phyloP scores from a whole-genome alignment of 2,797 vertebrate genomes.

The Lithobates sylvaticus region DNA sequence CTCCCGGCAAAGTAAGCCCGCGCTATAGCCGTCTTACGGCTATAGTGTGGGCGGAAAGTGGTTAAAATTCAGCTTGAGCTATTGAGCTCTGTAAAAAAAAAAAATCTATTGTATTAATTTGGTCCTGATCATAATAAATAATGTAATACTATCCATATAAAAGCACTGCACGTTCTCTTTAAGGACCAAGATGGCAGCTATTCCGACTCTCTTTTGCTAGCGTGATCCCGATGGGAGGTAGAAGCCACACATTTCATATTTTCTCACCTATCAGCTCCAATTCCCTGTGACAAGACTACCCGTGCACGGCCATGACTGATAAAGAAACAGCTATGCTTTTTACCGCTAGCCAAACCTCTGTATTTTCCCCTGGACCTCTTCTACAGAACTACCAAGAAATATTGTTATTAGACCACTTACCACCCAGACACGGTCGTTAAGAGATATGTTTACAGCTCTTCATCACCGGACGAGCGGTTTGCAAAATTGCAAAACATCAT shows the following conservation, averaged over 20 bases:
- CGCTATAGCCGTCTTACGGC: no score
- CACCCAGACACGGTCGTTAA: slow-evolving; percentile 15
- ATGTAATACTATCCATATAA: no score
- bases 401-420: slow-evolving; percentile 32
- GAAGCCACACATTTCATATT: neutral
- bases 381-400: slow-evolving; percentile 6
- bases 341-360: neutral
- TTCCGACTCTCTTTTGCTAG: neutral
- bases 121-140: no score
- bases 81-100: no score
- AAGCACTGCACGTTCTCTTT: neutral
- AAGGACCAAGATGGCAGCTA: neutral
- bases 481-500: slow-evolving; percentile 33
- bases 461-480: slow-evolving; percentile 28
- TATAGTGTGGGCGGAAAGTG: no score
- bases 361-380: neutral
- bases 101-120: no score
- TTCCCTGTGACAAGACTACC: neutral
- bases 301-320: neutral
- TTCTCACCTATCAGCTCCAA: neutral
- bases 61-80: no score
- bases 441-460: slow-evolving; percentile 50
- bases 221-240: neutral
- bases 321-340: neutral
- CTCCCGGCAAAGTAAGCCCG: no score